Evolutionary conservation across 2,113 vertebrate genomes (phyloP), one percentile per base, ranked within the genome.

Genomic region (Xyliphius kryptos): DNA sequence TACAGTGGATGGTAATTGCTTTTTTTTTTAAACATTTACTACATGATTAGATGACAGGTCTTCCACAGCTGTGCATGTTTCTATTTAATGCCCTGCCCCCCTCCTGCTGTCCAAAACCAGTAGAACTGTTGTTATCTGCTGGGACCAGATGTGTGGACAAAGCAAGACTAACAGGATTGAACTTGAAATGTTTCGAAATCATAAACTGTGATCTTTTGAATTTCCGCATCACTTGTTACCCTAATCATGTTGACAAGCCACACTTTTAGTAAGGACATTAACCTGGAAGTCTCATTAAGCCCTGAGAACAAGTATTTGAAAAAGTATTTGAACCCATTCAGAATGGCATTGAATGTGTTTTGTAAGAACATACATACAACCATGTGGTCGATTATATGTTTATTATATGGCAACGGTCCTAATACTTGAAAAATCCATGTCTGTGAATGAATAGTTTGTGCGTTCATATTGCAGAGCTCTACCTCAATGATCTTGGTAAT

Each of bases 141-240:
- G 7, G 16, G 41, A 37, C 40, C 66, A 73, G 61, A 36, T 26
- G 44, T 41, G 56, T 68, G 56, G 43, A 49, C 14, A 19, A 19
- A 68, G 56, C 50, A 38, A 56, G 61, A 68, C 56, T 12, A 53
- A 61, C 56, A 64, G 56, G 66, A 73, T 61, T 65, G 56, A 54
- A 12, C 6, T 9, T 13, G 17, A 32, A 62, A 61, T 36, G 22
- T 61, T 65, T 41, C 61, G 46, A n/a, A 65, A 61, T 61, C 44
- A 12, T 43, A 52, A 26, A 38, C 47, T 21, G 40, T 41, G 56
- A 69, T 73, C 40, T 57, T 37, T 49, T 62, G 57, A 55, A 58
- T 61, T 51, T 62, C 40, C 56, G 52, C 56, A 56, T n/a, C 22
- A 21, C 21, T 41, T 21, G 36, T 68, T 68, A 63, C 48, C 56